Conservation (phyloP, 2,113 vertebrate genomes). For the Suricata suricatta region DNA sequence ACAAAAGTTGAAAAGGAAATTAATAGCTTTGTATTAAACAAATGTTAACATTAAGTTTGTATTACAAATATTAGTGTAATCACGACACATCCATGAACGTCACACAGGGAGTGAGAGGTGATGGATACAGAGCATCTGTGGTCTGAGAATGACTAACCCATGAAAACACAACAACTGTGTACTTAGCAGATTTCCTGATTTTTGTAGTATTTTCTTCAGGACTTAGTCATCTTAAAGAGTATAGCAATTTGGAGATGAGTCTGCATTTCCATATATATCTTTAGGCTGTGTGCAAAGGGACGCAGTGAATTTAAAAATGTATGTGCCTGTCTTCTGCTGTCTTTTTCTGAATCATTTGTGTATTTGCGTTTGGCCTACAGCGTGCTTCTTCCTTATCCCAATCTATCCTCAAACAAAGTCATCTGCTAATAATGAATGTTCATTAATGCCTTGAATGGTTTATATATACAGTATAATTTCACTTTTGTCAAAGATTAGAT, state of each 20-base stretch:
- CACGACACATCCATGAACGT: neutral
- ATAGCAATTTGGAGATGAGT: neutral
- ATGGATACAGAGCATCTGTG: neutral
- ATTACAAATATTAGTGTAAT: neutral
- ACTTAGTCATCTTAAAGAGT: neutral
- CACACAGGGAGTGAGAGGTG: neutral
- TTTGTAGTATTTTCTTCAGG: neutral
- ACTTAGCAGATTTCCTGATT: conserved; percentile 19
- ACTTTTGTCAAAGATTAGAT: neutral
- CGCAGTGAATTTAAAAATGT: neutral
- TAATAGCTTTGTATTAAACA: neutral
- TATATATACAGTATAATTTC: neutral
- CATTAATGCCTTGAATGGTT: neutral
- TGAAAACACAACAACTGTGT: neutral
- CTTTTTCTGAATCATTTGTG: neutral
- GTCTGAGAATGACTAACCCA: neutral
- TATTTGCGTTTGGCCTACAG: neutral
- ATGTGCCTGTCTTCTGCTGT: neutral
- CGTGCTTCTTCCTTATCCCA: neutral
- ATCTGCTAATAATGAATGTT: neutral
- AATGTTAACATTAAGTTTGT: neutral
- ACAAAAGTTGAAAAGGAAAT: neutral
- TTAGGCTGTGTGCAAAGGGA: neutral
- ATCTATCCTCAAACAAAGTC: neutral
- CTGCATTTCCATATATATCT: neutral